Conservation (phyloP, 2,797 vertebrate genomes). For the Etheostoma perlongum region DNA sequence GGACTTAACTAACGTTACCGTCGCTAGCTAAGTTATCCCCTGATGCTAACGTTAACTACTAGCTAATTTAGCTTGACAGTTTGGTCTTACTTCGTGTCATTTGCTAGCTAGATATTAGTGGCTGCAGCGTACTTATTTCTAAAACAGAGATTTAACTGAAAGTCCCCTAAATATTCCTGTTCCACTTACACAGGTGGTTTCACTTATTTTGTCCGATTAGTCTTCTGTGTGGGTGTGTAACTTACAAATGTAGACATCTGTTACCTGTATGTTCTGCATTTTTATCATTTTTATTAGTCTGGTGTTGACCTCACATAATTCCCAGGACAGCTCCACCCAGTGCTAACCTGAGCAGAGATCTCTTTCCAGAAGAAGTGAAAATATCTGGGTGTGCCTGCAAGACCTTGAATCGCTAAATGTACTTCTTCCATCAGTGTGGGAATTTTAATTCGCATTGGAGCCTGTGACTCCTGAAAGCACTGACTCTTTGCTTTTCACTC, state of each 20-base stretch:
- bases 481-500: constrained; percentile 69
- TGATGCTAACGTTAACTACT: not conserved
- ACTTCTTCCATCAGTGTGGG: constrained; percentile 46
- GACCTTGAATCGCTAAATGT: not conserved
- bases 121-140: not conserved
- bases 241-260: not conserved
- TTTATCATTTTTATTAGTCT: not conserved
- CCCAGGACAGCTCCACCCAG: constrained; percentile 4
- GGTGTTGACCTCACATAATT: constrained; percentile 11
- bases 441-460: constrained; percentile 24
- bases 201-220: not conserved
- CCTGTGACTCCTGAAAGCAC: constrained; percentile 47
- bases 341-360: constrained; percentile 11
- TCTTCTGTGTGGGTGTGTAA: not conserved
- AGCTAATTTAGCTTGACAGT: not conserved
- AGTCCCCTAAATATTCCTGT: not conserved
- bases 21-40: not conserved
- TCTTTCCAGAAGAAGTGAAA: constrained; percentile 64
- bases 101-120: not conserved
- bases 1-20: too few relatives aligned
- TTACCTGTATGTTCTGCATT: not conserved
- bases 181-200: not conserved
- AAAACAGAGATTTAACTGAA: not conserved
- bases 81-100: not conserved
- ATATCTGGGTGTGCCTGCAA: constrained; percentile 58